Conservation (phyloP, 2,113 vertebrate genomes). For the Alethe diademata region DNA sequence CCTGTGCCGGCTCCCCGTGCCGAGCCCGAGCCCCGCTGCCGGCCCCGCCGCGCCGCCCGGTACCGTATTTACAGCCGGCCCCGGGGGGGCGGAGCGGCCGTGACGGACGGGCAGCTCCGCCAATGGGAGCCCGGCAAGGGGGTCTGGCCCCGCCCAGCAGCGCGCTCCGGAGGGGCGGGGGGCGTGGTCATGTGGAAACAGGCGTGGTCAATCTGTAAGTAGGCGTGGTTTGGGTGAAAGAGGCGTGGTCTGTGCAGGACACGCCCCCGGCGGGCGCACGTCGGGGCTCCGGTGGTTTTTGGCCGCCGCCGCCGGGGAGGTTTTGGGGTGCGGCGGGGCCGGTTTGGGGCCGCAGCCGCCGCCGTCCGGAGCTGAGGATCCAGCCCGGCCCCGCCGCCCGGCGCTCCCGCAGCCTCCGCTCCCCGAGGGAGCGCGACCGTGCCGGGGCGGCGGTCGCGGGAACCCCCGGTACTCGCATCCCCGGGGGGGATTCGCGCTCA, state of each 20-base stretch:
- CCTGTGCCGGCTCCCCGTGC: neutral
- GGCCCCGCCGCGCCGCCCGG: neutral
- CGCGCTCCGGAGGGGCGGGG: rapidly evolving
- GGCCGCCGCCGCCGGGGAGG: neutral
- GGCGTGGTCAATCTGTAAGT: neutral
- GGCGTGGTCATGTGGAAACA: rapidly evolving
- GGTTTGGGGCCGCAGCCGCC: neutral
- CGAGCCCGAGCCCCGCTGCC: neutral
- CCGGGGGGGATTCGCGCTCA: neutral
- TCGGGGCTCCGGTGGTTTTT: neutral
- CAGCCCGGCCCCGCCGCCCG: too few species aligned
- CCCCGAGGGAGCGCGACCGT: neutral
- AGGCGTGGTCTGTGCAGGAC: rapidly evolving
- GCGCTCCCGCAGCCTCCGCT: neutral
- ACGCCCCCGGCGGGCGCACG: neutral
- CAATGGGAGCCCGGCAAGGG: neutral
- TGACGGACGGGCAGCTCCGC: neutral
- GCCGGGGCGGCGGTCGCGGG: neutral
- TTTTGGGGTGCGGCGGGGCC: neutral
- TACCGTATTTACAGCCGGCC: conserved; percentile 47
- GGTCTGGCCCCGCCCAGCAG: neutral
- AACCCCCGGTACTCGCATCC: neutral
- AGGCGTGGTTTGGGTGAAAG: rapidly evolving
- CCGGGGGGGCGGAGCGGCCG: neutral
- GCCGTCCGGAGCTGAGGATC: neutral